Conservation (phyloP, 2,888 invertebrate genomes). For the Ypsolopha sequella region DNA sequence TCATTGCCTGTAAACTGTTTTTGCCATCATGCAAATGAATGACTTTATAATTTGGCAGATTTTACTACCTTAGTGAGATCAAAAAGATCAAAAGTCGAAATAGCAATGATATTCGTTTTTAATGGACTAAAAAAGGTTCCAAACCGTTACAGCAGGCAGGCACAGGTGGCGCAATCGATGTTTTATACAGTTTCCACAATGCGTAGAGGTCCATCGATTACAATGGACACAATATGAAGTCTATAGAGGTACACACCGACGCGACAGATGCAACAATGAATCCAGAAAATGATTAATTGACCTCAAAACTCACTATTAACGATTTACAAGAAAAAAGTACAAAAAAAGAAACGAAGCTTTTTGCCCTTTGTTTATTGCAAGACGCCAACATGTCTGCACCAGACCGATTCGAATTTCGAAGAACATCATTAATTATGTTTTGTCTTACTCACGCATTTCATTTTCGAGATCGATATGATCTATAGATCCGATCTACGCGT, state of each 20-base stretch:
- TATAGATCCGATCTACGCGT: constrained; percentile 66
- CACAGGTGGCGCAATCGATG: constrained; percentile 51
- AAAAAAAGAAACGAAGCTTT: constrained; percentile 48
- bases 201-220: constrained; percentile 36
- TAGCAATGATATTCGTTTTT: no score
- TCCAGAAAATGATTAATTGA: constrained; percentile 55
- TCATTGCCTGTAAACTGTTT: no score
- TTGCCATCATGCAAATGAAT: no score
- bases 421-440: constrained; percentile 69
- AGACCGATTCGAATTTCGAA: constrained; percentile 63
- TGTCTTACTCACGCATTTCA: constrained; percentile 71
- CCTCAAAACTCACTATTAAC: constrained; percentile 35
- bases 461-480: constrained; percentile 66
- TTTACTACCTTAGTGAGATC: no score
- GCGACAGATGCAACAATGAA: constrained; percentile 63
- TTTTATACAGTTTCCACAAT: constrained; percentile 37
- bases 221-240: constrained; percentile 33
- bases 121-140: background rate
- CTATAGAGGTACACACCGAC: constrained; percentile 35
- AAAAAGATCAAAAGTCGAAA: no score
- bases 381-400: constrained; percentile 69
- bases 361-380: constrained; percentile 64
- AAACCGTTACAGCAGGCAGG: constrained; percentile 20
- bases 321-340: constrained; percentile 45
- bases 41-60: no score